A percentile compares a stretch with the other conserved stretches of the same genome.
These are phyloP conservation scores for Metridium senile DNA, from an alignment of 92 coral and sea anemone species.

Conservation along the genomic window DNA sequence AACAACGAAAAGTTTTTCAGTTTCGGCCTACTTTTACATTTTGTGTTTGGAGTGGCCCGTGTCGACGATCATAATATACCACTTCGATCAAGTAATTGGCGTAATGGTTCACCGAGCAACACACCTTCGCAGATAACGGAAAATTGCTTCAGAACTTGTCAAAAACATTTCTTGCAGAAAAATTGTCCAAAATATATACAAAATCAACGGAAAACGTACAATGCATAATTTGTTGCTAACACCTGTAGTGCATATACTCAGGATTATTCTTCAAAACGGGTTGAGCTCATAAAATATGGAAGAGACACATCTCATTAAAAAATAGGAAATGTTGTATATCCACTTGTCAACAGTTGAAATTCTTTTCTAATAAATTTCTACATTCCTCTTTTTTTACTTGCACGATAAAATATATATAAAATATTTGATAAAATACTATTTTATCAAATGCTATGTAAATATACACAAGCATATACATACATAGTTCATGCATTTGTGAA, in stretches of 20 bases:
- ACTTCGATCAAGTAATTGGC: not conserved
- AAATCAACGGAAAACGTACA: not conserved
- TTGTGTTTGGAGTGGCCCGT: not conserved
- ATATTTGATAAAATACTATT: too few species aligned
- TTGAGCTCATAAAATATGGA: conserved; percentile 32
- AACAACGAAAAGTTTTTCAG: not conserved
- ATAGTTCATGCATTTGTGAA: not conserved
- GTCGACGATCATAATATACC: not conserved
- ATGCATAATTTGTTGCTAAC: not conserved
- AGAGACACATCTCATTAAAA: conserved; percentile 10
- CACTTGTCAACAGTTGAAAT: not conserved
- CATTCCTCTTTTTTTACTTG: not conserved
- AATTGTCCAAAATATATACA: not conserved
- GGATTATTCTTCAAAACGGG: not conserved
- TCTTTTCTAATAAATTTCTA: not conserved
- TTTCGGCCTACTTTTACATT: not conserved
- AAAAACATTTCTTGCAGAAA: not conserved
- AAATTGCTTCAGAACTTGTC: not conserved
- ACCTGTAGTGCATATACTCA: not conserved
- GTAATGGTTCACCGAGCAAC: not conserved
- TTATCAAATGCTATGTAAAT: not conserved
- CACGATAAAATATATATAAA: not conserved
- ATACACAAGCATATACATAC: not conserved
- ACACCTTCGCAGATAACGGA: not conserved
- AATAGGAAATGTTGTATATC: not conserved